A percentile compares a stretch with the other conserved stretches of the same genome.
Conservation (phyloP, 2,888 invertebrate genomes). For the Eupithecia insigniata region DNA sequence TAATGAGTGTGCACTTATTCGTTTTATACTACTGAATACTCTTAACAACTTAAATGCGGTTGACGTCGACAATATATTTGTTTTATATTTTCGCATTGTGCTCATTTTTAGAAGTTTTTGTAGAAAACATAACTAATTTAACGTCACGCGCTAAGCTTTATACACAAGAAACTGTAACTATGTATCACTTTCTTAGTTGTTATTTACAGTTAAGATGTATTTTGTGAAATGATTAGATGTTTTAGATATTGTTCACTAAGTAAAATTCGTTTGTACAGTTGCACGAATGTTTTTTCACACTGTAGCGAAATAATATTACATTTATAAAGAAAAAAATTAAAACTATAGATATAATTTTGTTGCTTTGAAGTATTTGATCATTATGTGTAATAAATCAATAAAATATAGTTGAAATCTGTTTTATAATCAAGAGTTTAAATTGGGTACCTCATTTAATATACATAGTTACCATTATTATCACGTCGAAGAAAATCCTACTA, state of each 20-base stretch:
- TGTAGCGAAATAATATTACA: constrained; percentile 55
- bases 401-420: constrained; percentile 67
- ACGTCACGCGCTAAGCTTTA: constrained; percentile 30
- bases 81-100: constrained; percentile 53
- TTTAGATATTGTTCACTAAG: constrained; percentile 53
- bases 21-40: constrained; percentile 60
- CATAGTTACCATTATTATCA: neutral
- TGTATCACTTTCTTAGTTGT: constrained; percentile 32
- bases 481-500: too few relatives aligned
- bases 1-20: constrained; percentile 70
- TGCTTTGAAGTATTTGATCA: constrained; percentile 72
- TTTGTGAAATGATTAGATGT: constrained; percentile 51
- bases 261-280: constrained; percentile 76
- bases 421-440: constrained; percentile 49
- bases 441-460: neutral
- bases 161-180: constrained; percentile 19
- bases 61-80: constrained; percentile 81
- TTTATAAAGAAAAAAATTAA: constrained; percentile 65
- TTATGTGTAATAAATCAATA: constrained; percentile 73
- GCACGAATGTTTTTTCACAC: constrained; percentile 66
- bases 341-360: constrained; percentile 68
- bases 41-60: constrained; percentile 65
- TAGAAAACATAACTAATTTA: constrained; percentile 40
- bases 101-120: constrained; percentile 48
- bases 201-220: constrained; percentile 44